phyloP scores from a whole-genome alignment of 2,113 vertebrate genomes.

The Nothocercus nigrocapillus region DNA sequence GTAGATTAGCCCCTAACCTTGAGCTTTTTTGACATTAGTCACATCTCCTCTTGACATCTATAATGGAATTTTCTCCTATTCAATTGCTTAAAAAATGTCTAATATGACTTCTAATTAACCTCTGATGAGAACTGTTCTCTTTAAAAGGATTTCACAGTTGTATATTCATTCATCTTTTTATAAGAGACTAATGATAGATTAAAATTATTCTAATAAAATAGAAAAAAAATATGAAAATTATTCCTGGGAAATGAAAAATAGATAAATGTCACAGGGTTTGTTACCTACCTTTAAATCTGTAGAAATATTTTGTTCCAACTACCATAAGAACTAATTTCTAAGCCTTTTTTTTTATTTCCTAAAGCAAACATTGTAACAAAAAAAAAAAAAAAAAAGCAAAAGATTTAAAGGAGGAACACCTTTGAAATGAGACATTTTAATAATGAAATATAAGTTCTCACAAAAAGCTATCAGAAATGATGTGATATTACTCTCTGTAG shows the following conservation, averaged over 20 bases:
- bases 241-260: neutral
- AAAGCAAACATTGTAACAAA: neutral
- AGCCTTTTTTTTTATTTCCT: accelerated
- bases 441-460: neutral
- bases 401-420: neutral
- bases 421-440: neutral
- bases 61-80: conserved; percentile 71
- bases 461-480: accelerated
- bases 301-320: neutral
- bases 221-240: neutral
- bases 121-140: conserved; percentile 45
- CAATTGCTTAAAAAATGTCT: conserved; percentile 68
- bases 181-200: neutral
- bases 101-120: conserved; percentile 69
- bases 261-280: neutral
- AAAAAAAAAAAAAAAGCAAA: neutral
- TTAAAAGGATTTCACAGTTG: conserved; percentile 37
- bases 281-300: neutral
- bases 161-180: neutral
- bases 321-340: neutral
- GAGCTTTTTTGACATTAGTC: conserved; percentile 61
- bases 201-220: neutral
- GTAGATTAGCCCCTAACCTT: conserved; percentile 73
- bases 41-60: conserved; percentile 67
- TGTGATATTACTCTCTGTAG: neutral